A percentile compares a stretch with the other conserved stretches of the same genome.
These are phyloP conservation scores for Athalia rosae DNA, from an alignment of 2,888 invertebrate genomes.

Conservation along the genomic window DNA sequence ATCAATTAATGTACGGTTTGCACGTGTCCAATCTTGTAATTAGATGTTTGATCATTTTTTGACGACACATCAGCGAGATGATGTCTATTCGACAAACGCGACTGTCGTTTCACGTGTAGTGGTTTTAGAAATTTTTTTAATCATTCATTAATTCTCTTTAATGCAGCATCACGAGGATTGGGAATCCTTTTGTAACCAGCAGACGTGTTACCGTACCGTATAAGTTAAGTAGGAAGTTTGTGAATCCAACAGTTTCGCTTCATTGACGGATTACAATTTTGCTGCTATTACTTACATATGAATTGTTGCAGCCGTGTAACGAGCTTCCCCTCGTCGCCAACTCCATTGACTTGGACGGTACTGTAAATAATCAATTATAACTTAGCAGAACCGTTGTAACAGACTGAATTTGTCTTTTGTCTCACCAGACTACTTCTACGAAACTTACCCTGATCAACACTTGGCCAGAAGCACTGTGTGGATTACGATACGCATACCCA, in stretches of 20 bases:
- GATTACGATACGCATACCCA: constrained; percentile 96
- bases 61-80: too few relatives aligned
- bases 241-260: constrained; percentile 57
- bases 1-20: too few relatives aligned
- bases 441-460: constrained; percentile 92
- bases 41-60: too few relatives aligned
- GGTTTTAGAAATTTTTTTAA: too few relatives aligned
- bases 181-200: constrained; percentile 51
- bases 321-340: constrained; percentile 92
- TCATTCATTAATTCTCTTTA: too few relatives aligned
- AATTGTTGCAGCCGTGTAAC: constrained; percentile 95
- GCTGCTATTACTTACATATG: constrained; percentile 84
- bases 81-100: too few relatives aligned
- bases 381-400: constrained; percentile 6
- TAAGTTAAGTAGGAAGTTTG: constrained; percentile 66
- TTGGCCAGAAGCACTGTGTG: constrained; percentile 96
- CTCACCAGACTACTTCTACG: constrained; percentile 31
- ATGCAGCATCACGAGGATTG: too few relatives aligned
- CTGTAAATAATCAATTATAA: constrained; percentile 75
- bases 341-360: constrained; percentile 97
- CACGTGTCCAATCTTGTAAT: too few relatives aligned
- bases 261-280: constrained; percentile 55
- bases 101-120: too few relatives aligned
- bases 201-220: constrained; percentile 54
- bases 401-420: constrained; percentile 41